Percentiles rank a stretch among this genome's conserved stretches.
These are phyloP conservation scores for Apodemia mormo DNA, from an alignment of 2,888 invertebrate genomes.

Conservation along the genomic window DNA sequence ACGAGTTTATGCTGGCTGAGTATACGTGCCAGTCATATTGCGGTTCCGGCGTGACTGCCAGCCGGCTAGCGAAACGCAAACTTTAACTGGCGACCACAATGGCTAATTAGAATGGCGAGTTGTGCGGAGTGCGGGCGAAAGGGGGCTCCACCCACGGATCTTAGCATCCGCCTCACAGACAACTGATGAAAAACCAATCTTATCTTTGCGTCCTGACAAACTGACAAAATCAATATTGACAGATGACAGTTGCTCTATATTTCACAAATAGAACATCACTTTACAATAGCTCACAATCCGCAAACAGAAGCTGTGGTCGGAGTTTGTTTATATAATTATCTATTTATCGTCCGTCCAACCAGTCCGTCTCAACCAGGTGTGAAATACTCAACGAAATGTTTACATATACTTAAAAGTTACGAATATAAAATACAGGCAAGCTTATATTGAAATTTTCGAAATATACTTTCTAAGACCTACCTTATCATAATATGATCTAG, in stretches of 20 bases:
- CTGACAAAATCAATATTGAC: constrained; percentile 40
- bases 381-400: not conserved
- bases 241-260: constrained; percentile 31
- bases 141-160: constrained; percentile 74
- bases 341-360: not conserved
- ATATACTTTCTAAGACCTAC: no score
- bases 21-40: constrained; percentile 58
- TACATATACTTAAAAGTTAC: no score
- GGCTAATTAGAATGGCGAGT: constrained; percentile 80
- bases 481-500: no score
- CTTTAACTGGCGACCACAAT: constrained; percentile 73
- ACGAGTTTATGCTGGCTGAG: constrained; percentile 30
- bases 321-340: not conserved
- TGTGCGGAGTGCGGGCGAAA: constrained; percentile 58
- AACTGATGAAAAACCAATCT: constrained; percentile 57
- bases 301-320: not conserved
- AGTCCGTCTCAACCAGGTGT: not conserved
- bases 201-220: constrained; percentile 50
- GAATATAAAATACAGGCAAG: no score
- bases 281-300: not conserved
- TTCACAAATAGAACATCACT: constrained; percentile 1
- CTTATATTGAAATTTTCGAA: no score
- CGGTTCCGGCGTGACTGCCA: constrained; percentile 62
- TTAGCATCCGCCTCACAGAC: constrained; percentile 73
- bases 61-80: constrained; percentile 72